Evolutionary conservation across 2,113 vertebrate species (phyloP).

Genomic region (Vidua macroura): DNA sequence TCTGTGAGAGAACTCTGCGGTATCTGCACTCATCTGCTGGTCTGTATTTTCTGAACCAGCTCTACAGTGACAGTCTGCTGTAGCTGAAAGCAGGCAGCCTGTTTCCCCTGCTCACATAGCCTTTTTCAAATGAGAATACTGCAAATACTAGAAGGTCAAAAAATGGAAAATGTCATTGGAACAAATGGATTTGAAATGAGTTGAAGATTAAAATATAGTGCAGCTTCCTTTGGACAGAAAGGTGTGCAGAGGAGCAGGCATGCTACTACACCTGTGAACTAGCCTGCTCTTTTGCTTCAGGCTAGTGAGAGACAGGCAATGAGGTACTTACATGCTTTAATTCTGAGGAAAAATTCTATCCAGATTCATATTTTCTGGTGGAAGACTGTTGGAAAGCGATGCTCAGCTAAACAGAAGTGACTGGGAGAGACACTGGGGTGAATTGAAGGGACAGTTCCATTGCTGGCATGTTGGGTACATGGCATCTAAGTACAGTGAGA

Average conservation of each 20-base stretch:
- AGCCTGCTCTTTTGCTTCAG: not conserved
- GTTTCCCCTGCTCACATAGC: not conserved
- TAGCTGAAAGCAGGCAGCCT: not conserved
- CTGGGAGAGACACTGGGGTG: not conserved
- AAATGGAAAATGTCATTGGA: not conserved
- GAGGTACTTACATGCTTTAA: not conserved
- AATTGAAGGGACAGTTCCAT: not conserved
- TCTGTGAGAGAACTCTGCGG: not conserved
- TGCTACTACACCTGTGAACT: not conserved
- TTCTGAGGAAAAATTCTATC: not conserved
- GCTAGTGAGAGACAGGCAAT: not conserved
- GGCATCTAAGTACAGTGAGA: not conserved
- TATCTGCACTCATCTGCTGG: not conserved
- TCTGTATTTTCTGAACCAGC: not conserved
- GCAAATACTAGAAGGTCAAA: not conserved
- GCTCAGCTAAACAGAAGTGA: not conserved
- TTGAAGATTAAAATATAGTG: not conserved
- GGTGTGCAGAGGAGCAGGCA: not conserved
- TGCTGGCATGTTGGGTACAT: not conserved
- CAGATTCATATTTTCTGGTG: not conserved
- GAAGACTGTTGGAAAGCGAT: not conserved
- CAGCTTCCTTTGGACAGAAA: not conserved
- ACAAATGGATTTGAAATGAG: not conserved
- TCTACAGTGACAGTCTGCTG: not conserved
- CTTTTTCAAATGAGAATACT: not conserved